Conservation (phyloP, 2,797 vertebrate species). For the Megaceryle alcyon region DNA sequence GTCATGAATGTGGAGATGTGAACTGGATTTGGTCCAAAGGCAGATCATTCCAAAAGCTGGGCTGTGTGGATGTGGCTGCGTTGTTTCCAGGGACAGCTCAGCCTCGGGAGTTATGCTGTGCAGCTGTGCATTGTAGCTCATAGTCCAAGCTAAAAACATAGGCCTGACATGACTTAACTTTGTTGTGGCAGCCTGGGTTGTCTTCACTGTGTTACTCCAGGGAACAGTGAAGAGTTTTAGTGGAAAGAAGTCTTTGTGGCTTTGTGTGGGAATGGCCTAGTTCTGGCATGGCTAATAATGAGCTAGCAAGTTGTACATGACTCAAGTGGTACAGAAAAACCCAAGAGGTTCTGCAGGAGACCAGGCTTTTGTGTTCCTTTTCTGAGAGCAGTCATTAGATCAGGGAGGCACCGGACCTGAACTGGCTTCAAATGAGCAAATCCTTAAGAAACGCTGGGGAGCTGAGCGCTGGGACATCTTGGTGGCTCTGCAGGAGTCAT, state of each 20-base stretch:
- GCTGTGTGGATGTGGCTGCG: not conserved
- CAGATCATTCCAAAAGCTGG: not conserved
- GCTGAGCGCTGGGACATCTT: not conserved
- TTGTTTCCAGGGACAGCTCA: conserved; percentile 3
- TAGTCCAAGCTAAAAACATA: not conserved
- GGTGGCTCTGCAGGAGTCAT: conserved; percentile 32
- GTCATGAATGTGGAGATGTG: not conserved
- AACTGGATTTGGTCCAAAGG: not conserved
- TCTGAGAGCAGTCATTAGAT: not conserved
- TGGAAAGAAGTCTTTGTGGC: conserved; percentile 6
- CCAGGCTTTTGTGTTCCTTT: not conserved
- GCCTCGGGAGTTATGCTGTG: not conserved
- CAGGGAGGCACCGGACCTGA: not conserved
- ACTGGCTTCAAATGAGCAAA: not conserved
- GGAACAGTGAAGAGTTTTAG: conserved; percentile 17
- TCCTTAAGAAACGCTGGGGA: not conserved
- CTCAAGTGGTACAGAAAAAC: conserved; percentile 34
- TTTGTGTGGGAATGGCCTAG: conserved; percentile 24
- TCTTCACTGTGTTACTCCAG: conserved; percentile 24
- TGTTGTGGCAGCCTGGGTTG: conserved; percentile 27
- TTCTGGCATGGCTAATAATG: conserved; percentile 49
- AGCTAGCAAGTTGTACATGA: conserved; percentile 45
- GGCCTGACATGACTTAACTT: not conserved
- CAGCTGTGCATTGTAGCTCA: not conserved
- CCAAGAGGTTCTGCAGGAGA: conserved; percentile 47